These are phyloP conservation scores for Catostylus mosaicus DNA, from an alignment of 30 jellyfish, hydroid and myxozoan genomes.

Conservation along the genomic window DNA sequence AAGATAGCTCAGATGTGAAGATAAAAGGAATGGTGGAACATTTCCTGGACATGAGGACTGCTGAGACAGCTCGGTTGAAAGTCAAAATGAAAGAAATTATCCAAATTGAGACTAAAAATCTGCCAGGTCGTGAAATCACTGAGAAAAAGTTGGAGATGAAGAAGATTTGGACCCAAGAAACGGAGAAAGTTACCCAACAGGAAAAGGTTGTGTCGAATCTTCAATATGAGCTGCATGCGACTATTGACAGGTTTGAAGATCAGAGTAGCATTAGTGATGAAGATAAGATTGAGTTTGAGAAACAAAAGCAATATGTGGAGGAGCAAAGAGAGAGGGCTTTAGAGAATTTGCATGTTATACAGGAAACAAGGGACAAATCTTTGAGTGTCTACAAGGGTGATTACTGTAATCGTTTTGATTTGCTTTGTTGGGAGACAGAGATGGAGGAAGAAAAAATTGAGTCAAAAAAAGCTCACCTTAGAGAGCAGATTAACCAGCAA, in stretches of 20 bases:
- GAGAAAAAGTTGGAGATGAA: conserved; percentile 60
- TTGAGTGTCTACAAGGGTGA: conserved; percentile 69
- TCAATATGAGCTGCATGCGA: conserved; percentile 62
- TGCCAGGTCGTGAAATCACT: conserved; percentile 26
- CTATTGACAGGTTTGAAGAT: conserved; percentile 57
- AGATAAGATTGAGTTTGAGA: conserved; percentile 56
- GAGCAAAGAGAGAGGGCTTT: conserved; percentile 40
- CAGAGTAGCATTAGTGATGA: conserved; percentile 76
- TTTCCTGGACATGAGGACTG: conserved; percentile 66
- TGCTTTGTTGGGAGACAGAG: conserved; percentile 87
- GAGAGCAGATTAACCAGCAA: conserved; percentile 51
- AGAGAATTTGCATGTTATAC: conserved; percentile 47
- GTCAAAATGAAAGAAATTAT: conserved; percentile 66
- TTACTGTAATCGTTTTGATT: conserved; percentile 70
- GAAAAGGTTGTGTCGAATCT: conserved; percentile 68
- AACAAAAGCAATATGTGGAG: conserved; percentile 37
- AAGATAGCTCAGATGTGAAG: conserved; percentile 51
- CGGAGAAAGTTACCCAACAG: conserved; percentile 63
- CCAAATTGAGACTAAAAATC: conserved; percentile 32
- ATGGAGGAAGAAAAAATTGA: conserved; percentile 53
- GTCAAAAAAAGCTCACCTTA: conserved; percentile 35
- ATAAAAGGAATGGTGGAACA: conserved; percentile 70
- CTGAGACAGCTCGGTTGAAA: conserved; percentile 68
- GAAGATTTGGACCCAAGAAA: conserved; percentile 69
- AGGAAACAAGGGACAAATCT: conserved; percentile 59